These are phyloP conservation scores for Gambusia affinis DNA, from an alignment of 2,113 vertebrate genomes.

Conservation along the genomic window DNA sequence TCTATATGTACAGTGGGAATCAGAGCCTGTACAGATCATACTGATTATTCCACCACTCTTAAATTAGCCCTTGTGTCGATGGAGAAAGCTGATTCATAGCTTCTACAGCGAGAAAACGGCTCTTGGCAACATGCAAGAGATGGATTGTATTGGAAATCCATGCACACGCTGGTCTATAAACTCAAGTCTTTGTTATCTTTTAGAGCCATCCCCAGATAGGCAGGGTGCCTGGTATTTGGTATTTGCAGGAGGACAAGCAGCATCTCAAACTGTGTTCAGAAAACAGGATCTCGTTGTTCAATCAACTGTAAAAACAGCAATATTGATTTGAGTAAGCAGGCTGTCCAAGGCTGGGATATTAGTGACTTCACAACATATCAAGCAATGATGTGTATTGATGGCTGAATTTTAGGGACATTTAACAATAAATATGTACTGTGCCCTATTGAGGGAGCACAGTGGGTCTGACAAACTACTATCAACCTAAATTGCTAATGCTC, in stretches of 20 bases:
- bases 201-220: constrained; percentile 57
- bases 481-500: not conserved
- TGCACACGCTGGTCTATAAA: constrained; percentile 66
- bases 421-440: not conserved
- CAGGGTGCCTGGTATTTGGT: constrained; percentile 56
- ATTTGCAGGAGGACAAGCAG: constrained; percentile 63
- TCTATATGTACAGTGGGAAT: constrained; percentile 40
- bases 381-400: constrained; percentile 9
- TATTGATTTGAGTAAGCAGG: constrained; percentile 35
- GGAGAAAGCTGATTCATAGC: constrained; percentile 64
- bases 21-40: constrained; percentile 17
- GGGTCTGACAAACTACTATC: too few relatives aligned
- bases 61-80: constrained; percentile 50
- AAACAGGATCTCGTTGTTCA: constrained; percentile 42
- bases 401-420: not conserved
- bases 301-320: constrained; percentile 35
- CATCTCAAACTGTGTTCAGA: constrained; percentile 50
- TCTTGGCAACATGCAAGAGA: constrained; percentile 43
- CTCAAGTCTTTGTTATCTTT: constrained; percentile 63
- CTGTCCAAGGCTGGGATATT: constrained; percentile 29
- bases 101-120: constrained; percentile 49
- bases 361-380: constrained; percentile 4
- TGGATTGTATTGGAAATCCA: constrained; percentile 72
- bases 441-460: not conserved
- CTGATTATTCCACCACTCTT: constrained; percentile 34